Evolutionary conservation across 2,888 invertebrate species (phyloP).

Genomic region (Metacarcinus magister): DNA sequence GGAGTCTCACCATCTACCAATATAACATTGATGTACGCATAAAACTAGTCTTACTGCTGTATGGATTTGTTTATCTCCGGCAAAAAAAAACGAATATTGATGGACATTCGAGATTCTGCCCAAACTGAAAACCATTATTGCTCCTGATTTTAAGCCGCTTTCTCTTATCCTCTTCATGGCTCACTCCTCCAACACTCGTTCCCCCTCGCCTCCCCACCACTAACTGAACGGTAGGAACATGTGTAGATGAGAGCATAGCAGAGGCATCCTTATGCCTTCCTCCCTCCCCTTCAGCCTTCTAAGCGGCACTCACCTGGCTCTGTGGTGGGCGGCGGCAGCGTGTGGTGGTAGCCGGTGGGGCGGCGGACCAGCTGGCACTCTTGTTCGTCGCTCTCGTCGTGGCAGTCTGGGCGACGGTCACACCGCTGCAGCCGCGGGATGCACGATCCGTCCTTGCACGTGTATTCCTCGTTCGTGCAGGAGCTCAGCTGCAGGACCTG

Average conservation of each 20-base stretch:
- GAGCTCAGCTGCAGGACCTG: slow-evolving; percentile 74
- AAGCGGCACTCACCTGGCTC: neutral
- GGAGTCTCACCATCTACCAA: neutral
- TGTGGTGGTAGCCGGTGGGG: slow-evolving; percentile 74
- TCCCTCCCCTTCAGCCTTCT: too few relatives aligned
- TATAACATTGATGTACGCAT: neutral
- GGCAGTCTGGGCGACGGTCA: slow-evolving; percentile 71
- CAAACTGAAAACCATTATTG: slow-evolving; percentile 1
- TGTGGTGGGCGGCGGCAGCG: slow-evolving; percentile 68
- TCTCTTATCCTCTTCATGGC: neutral
- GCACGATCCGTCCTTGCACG: slow-evolving; percentile 75
- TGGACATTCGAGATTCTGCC: neutral
- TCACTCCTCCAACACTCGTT: neutral
- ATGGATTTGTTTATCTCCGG: neutral
- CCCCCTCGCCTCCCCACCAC: neutral
- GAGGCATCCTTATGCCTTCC: neutral
- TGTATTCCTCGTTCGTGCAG: slow-evolving; percentile 57
- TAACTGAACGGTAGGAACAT: neutral
- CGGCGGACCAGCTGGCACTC: slow-evolving; percentile 68
- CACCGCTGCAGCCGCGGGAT: slow-evolving; percentile 67
- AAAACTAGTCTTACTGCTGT: neutral
- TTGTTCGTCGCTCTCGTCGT: slow-evolving; percentile 73
- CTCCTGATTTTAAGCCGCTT: slow-evolving; percentile 11
- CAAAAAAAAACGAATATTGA: neutral
- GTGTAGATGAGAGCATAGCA: too few relatives aligned